phyloP scores from a whole-genome alignment of 2,113 vertebrate genomes.

The Anser cygnoides region DNA sequence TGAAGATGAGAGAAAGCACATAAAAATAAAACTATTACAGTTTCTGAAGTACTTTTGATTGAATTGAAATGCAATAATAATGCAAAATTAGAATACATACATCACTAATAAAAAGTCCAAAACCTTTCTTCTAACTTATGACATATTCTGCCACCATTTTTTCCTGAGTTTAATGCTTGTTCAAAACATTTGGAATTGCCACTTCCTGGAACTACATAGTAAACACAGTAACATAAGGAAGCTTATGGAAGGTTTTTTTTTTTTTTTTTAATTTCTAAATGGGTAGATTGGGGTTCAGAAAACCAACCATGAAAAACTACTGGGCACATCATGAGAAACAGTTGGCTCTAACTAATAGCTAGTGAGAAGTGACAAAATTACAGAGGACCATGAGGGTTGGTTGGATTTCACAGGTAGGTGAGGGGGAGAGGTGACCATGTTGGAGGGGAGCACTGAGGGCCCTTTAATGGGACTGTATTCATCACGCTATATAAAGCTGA shows the following conservation, averaged over 20 bases:
- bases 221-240: neutral
- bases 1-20: neutral
- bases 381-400: neutral
- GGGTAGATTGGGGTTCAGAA: neutral
- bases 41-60: neutral
- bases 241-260: neutral
- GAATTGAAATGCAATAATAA: neutral
- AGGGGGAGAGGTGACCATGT: rapidly evolving
- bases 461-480: rapidly evolving
- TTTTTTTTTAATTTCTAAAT: neutral
- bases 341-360: neutral
- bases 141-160: neutral
- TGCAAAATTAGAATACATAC: neutral
- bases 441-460: neutral
- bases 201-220: neutral
- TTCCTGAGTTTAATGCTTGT: neutral
- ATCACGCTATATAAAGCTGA: neutral
- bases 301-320: neutral
- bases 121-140: neutral
- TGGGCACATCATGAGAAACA: neutral
- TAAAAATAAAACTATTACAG: neutral
- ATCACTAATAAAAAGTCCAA: neutral
- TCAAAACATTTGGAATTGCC: neutral
- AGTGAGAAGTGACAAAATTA: neutral
- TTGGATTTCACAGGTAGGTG: neutral